Conservation (phyloP, 2,113 vertebrate species). For the Oreochromis niloticus region DNA sequence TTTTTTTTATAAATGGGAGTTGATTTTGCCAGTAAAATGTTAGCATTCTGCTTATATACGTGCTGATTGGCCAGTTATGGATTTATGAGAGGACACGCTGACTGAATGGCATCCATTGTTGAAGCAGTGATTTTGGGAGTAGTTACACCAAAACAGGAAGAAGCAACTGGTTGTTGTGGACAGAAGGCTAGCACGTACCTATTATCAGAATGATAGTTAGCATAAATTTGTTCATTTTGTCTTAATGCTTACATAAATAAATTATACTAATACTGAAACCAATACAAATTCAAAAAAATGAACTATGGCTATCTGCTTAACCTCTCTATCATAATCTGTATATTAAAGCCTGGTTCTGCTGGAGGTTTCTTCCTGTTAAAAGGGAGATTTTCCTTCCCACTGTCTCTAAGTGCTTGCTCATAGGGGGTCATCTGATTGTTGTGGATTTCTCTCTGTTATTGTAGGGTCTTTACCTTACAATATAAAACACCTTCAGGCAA, state of each 20-base stretch:
- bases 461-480: neutral
- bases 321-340: neutral
- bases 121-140: neutral
- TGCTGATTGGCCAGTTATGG: neutral
- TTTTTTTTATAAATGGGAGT: neutral
- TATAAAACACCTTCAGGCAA: neutral
- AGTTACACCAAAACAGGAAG: neutral
- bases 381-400: neutral
- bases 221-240: neutral
- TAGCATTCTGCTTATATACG: fast-evolving
- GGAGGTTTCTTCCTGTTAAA: neutral
- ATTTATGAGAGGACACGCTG: neutral
- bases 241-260: neutral
- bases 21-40: neutral
- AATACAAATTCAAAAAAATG: neutral
- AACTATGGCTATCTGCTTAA: neutral
- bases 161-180: neutral
- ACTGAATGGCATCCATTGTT: neutral
- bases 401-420: neutral
- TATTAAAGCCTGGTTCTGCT: neutral
- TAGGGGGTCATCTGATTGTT: neutral
- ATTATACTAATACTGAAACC: neutral
- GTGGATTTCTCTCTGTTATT: neutral
- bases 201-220: neutral
- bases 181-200: neutral